These are phyloP conservation scores for human DNA, from an alignment of 2,113 vertebrate species.

Conservation along the genomic window DNA sequence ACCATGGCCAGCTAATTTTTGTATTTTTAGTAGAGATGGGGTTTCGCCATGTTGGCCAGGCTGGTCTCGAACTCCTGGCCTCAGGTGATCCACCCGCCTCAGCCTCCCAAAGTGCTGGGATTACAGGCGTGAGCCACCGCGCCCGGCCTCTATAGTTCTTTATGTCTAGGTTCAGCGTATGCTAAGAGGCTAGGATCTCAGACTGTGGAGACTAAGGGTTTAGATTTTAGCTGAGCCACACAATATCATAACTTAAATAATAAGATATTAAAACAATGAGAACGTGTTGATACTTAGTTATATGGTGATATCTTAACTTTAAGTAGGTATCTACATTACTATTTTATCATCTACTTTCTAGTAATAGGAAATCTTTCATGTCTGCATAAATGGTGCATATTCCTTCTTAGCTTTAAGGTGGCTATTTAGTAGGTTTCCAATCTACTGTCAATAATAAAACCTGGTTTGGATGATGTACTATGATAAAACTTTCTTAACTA, in stretches of 20 bases:
- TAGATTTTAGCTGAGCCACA: not conserved
- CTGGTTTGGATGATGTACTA: not conserved
- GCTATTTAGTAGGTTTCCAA: slow-evolving; percentile 35
- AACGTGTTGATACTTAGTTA: not conserved
- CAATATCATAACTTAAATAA: not conserved
- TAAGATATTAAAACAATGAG: not conserved
- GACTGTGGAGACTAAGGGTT: not conserved
- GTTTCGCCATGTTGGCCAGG: too few relatives aligned
- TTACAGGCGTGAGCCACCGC: too few relatives aligned
- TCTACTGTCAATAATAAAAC: slow-evolving; percentile 29
- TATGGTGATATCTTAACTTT: not conserved
- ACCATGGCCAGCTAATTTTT: too few relatives aligned
- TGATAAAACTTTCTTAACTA: not conserved
- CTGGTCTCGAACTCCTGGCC: too few relatives aligned
- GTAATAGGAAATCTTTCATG: not conserved
- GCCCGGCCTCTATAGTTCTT: not conserved
- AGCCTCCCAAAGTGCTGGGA: too few relatives aligned
- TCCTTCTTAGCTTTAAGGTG: not conserved
- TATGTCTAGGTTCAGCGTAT: not conserved
- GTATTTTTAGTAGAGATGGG: too few relatives aligned
- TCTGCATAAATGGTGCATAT: not conserved
- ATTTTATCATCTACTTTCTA: not conserved
- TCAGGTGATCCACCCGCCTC: too few relatives aligned
- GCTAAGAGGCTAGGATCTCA: not conserved
- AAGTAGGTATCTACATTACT: not conserved